Base-by-base conservation (phyloP, 2,888 invertebrate species). In the Scaptomyza flava region DNA sequence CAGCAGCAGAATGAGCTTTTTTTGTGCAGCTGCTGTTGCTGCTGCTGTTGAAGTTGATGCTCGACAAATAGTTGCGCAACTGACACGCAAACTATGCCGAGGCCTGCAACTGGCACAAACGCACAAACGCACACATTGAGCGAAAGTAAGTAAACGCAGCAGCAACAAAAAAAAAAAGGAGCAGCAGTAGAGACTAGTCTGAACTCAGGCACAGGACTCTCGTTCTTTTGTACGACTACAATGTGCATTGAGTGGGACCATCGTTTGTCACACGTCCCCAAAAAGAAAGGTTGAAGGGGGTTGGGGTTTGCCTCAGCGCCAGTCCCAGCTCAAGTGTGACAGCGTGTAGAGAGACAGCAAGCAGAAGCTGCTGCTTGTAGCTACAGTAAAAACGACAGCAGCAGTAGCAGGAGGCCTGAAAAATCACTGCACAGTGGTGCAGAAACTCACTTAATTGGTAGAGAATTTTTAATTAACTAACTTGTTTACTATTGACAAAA, bases 11-110 rank as follows among this genome's bases (percentile, higher is more conserved):
- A 50, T 41, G n/a, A 45, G 67, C 20, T 23, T 46, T 50, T 47
- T 41, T 30, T 53, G 8, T 20, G 12, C 12, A 8, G 20, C n/a
- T 36, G 14, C 14, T n/a, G 4, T 2, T 36, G 50, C 23, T 11
- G 36, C 38, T 38, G 14, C 23, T 51, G 53, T 65, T 58, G 60
- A 23, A 20, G 41, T 50, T 60, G 65, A 67, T 64, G 71, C 60
- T 74, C 67, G 79, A 79, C 80, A 82, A 84, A 82, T 82, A 82
- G 84, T 84, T 84, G 81, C 78, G 69, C 84, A 81, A 84, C 81
- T 81, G 76, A 80, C 76, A 82, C 62, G 76, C 79, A 70, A 77
- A 72, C 77, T 71, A 79, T 67, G 79, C 77, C 77, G 63, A 14
- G 14, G 64, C 72, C 72, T 78, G 80, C 75, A 74, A 67, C 78